Conservation (phyloP, 2,113 vertebrate species). For the Corythoichthys intestinalis region DNA sequence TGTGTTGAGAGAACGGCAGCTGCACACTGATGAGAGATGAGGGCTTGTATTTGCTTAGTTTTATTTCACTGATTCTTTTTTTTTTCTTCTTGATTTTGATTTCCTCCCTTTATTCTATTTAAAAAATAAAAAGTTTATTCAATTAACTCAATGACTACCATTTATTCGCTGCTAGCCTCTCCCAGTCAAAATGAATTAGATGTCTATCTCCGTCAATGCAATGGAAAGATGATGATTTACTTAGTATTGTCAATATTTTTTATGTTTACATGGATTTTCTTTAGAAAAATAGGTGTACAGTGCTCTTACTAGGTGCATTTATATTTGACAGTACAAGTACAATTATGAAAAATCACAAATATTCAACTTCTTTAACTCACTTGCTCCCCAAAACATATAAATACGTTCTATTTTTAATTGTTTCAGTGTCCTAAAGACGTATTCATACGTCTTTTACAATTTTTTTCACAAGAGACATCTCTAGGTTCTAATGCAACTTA, state of each 20-base stretch:
- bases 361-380: no score
- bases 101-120: slow-evolving; percentile 22
- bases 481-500: no score
- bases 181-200: no score
- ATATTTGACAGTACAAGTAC: neutral
- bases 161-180: no score
- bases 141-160: no score
- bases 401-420: no score
- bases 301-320: neutral
- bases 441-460: no score
- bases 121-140: neutral
- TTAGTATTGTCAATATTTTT: neutral
- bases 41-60: slow-evolving; percentile 41
- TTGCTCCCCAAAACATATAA: no score
- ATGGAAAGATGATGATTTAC: no score
- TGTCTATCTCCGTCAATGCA: no score
- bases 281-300: neutral
- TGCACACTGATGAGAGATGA: slow-evolving; percentile 27
- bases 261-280: neutral
- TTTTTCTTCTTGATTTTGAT: slow-evolving; percentile 13
- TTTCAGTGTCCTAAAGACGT: no score
- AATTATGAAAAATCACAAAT: neutral
- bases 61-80: slow-evolving; percentile 23
- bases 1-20: slow-evolving; percentile 40
- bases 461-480: no score